Percentiles rank a stretch among this genome's conserved stretches.
Conservation (phyloP, 2,113 vertebrate genomes). For the Gnathonemus echidnorhynchus region DNA sequence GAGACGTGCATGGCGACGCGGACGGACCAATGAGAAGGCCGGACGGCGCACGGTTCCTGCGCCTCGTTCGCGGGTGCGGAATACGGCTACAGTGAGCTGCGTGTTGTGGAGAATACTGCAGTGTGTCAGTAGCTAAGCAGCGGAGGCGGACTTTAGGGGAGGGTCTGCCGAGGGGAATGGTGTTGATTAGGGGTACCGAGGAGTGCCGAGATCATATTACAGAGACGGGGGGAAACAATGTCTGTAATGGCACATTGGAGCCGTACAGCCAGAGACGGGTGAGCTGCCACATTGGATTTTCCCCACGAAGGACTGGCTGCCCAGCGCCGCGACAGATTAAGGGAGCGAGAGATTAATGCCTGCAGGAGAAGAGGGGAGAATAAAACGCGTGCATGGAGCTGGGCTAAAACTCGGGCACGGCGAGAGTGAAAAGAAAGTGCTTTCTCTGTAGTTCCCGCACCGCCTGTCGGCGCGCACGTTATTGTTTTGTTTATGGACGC, state of each 20-base stretch:
- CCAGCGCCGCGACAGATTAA: not conserved
- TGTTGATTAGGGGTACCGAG: constrained; percentile 35
- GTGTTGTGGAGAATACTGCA: constrained; percentile 36
- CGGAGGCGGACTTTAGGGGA: constrained; percentile 22
- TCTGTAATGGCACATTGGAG: constrained; percentile 20
- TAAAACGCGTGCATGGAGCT: constrained; percentile 16
- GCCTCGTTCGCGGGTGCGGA: not conserved
- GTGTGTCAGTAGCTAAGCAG: constrained; percentile 27
- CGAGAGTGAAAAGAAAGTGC: constrained; percentile 17
- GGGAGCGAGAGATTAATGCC: not conserved
- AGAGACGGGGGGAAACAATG: constrained; percentile 26
- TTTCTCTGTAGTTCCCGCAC: not conserved
- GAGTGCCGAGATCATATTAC: constrained; percentile 37
- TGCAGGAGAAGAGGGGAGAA: not conserved
- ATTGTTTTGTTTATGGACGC: constrained; percentile 13
- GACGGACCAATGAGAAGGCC: constrained; percentile 16
- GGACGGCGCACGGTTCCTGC: not conserved
- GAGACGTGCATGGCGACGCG: not conserved
- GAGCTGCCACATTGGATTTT: constrained; percentile 26
- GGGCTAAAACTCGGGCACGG: not conserved
- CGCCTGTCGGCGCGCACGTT: not conserved
- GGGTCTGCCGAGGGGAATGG: constrained; percentile 32
- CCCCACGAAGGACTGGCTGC: not conserved
- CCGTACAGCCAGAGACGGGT: constrained; percentile 12
- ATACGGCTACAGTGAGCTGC: constrained; percentile 21